A percentile compares a stretch with the other conserved stretches of the same genome.
phyloP scores from a whole-genome alignment of 2,888 invertebrate genomes.

The Apoderus coryli region DNA sequence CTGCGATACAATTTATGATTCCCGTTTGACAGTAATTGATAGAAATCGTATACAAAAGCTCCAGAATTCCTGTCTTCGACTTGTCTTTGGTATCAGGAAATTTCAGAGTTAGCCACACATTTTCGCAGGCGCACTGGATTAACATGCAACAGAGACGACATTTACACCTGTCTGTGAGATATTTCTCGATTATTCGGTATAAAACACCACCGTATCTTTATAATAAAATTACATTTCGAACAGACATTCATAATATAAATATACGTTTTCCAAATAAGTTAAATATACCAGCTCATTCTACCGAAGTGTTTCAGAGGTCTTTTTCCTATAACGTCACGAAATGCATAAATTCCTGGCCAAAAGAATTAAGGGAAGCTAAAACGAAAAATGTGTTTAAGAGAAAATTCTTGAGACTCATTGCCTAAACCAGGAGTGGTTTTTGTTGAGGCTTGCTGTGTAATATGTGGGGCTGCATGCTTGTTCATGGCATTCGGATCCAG shows the following conservation, averaged over 20 bases:
- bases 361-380: too few relatives aligned
- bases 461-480: too few relatives aligned
- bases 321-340: conserved; percentile 1
- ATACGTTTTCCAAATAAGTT: not conserved
- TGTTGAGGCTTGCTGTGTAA: too few relatives aligned
- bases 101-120: not conserved
- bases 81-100: conserved; percentile 1
- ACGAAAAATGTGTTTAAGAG: too few relatives aligned
- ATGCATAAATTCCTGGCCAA: not conserved
- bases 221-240: not conserved
- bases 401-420: too few relatives aligned
- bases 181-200: not conserved
- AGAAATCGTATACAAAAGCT: conserved; percentile 1
- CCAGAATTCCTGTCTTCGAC: not conserved
- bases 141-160: not conserved
- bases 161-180: not conserved
- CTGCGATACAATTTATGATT: conserved; percentile 2
- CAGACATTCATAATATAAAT: conserved; percentile 1
- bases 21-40: too few relatives aligned
- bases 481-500: too few relatives aligned
- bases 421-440: too few relatives aligned
- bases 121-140: not conserved
- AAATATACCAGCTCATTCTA: not conserved
- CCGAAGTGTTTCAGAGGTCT: not conserved
- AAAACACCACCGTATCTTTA: not conserved